phyloP scores from a whole-genome alignment of 2,113 vertebrate genomes.

The Otus sunia region DNA sequence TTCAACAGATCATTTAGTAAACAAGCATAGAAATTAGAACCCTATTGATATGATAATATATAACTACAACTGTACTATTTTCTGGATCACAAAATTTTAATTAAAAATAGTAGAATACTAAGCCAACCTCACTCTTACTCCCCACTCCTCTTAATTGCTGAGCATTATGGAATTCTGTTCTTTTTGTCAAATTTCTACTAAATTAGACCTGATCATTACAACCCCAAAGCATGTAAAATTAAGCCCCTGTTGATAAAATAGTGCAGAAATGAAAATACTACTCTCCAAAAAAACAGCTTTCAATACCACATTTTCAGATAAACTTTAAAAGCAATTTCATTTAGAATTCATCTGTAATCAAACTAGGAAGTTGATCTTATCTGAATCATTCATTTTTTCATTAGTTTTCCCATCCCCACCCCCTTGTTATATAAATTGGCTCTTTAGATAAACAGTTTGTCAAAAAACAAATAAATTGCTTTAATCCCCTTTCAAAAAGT shows the following conservation, averaged over 20 bases:
- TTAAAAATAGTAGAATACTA: conserved; percentile 10
- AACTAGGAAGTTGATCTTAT: background rate
- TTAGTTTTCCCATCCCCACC: background rate
- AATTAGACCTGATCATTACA: background rate
- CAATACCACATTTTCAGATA: background rate
- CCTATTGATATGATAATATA: conserved; percentile 21
- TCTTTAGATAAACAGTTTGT: background rate
- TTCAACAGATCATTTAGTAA: conserved; percentile 37
- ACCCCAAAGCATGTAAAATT: background rate
- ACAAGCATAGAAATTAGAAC: conserved; percentile 47
- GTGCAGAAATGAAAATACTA: background rate
- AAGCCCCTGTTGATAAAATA: background rate
- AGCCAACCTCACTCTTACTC: background rate
- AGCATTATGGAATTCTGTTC: background rate
- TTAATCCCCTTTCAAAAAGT: background rate
- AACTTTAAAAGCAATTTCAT: background rate
- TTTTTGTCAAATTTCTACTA: background rate
- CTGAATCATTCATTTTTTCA: background rate
- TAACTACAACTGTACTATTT: conserved; percentile 2
- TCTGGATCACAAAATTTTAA: conserved; percentile 28
- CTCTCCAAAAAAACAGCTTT: background rate
- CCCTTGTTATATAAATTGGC: background rate
- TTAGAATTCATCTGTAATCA: background rate
- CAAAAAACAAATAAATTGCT: background rate
- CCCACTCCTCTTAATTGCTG: background rate